Evolutionary conservation across 2,888 invertebrate genomes (phyloP), one percentile per base, ranked within the genome.

Genomic region (Gortyna flavago): DNA sequence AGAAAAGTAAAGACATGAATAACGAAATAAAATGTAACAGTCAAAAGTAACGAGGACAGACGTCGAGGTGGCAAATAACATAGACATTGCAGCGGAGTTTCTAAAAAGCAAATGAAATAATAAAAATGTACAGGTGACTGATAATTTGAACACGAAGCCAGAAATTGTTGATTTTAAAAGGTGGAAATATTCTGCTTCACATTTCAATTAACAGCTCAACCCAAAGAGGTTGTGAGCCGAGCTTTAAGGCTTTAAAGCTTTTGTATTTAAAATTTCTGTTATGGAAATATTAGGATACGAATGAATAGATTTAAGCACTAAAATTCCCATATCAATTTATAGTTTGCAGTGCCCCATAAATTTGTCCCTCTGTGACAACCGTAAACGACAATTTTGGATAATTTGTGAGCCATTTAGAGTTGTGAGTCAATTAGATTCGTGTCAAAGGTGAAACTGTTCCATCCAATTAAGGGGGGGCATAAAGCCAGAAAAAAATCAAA

Each of bases 101-200:
- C 59, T 78, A 21, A 48, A 48, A 48, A 38, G 21, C 29, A 70
- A 79, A 81, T 59, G 2, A n/a, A 72, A 68, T 65, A 65, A 35
- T 59, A 51, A n/a, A 73, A 71, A 2, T 2, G 51, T 59, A 68
- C 35, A 48, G 54, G 44, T 65, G 62, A 54, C 54, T 54, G 57
- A 64, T 76, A 73, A 80, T 81, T 76, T 75, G 38, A 76, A 81
- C 61, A 66, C n/a, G 25, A 73, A 70, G 16, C 54, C 54, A 61
- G 64, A 69, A 54, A 38, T 69, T 51, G 35, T 54, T 44, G 51
- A 41, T 72, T 68, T n/a, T 25, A 16, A 38, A 5, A 65, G 38
- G 2, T n/a, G n/a, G 13, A 61, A 61, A 69, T 69, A 51, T 61
- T 48, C 25, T 21, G 44, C 35, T 51, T 44, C 38, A 32, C 35